phyloP scores from a whole-genome alignment of 2,888 invertebrate genomes.

The Harmothoe impar region DNA sequence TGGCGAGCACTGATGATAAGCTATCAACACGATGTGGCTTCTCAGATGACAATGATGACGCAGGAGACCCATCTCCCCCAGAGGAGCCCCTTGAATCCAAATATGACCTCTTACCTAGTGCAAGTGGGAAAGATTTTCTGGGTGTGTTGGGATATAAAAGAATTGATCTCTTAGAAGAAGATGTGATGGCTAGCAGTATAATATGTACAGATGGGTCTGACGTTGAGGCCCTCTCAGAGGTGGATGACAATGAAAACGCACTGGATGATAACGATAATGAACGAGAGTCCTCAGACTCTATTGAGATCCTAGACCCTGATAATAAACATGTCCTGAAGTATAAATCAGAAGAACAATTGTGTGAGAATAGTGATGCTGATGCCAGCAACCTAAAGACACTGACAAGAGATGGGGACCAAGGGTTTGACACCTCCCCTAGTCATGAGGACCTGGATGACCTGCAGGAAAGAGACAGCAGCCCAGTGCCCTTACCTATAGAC shows the following conservation, averaged over 20 bases:
- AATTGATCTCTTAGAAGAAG: slow-evolving; percentile 32
- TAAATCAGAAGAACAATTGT: slow-evolving; percentile 4
- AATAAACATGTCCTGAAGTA: neutral
- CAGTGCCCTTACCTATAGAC: neutral
- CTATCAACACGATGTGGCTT: too few species aligned
- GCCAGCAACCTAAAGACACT: slow-evolving; percentile 4
- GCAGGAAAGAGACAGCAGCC: neutral
- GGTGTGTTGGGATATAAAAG: slow-evolving; percentile 50
- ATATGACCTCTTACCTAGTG: slow-evolving; percentile 47
- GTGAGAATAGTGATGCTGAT: slow-evolving; percentile 30
- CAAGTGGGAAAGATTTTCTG: slow-evolving; percentile 43
- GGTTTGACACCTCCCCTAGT: slow-evolving; percentile 49
- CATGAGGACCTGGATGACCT: slow-evolving; percentile 52
- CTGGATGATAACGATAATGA: slow-evolving; percentile 62
- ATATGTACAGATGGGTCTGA: slow-evolving; percentile 63
- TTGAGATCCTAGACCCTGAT: slow-evolving; percentile 64
- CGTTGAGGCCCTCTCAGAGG: slow-evolving; percentile 61
- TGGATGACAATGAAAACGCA: slow-evolving; percentile 56
- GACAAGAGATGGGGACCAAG: slow-evolving; percentile 52
- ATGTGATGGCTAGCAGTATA: slow-evolving; percentile 64
- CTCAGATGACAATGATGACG: slow-evolving; percentile 1
- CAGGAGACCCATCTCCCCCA: neutral
- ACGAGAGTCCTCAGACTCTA: slow-evolving; percentile 66
- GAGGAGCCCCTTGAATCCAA: slow-evolving; percentile 51
- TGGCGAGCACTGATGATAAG: neutral